phyloP scores from a whole-genome alignment of 2,113 vertebrate genomes.

The Chitala chitala region DNA sequence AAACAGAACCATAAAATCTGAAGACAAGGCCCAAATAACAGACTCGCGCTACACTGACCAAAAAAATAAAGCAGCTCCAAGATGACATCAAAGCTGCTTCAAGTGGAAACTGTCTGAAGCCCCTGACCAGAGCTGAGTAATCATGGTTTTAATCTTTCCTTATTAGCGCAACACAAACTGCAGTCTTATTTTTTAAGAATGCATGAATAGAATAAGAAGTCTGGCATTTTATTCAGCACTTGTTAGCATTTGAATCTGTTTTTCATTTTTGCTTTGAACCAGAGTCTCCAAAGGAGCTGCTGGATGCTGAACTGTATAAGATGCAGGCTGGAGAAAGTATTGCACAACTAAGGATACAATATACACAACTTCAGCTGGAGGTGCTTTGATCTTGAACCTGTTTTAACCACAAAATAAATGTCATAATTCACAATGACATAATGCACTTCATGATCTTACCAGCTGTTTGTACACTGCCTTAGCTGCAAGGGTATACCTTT shows the following conservation, averaged over 20 bases:
- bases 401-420: not conserved
- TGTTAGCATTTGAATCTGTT: constrained; percentile 11
- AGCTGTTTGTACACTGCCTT: no score
- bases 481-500: no score
- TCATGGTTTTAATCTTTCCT: constrained; percentile 14
- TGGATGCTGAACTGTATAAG: constrained; percentile 94
- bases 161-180: no score
- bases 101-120: constrained; percentile 58
- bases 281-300: constrained; percentile 90
- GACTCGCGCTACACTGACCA: constrained; percentile 78
- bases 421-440: not conserved
- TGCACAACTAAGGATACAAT: constrained; percentile 83
- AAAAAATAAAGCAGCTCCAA: constrained; percentile 91
- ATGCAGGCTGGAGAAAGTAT: constrained; percentile 92
- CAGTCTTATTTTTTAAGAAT: not conserved
- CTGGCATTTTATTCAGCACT: not conserved
- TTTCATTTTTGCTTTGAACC: not conserved
- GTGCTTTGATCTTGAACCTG: constrained; percentile 50
- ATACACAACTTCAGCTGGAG: constrained; percentile 90
- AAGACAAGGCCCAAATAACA: constrained; percentile 94
- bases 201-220: not conserved
- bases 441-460: no score
- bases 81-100: constrained; percentile 87
- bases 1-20: constrained; percentile 86
- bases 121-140: constrained; percentile 83